Percentiles rank a stretch among this genome's conserved stretches.
Conservation (phyloP, 2,113 vertebrate species). For the Rhea pennata region DNA sequence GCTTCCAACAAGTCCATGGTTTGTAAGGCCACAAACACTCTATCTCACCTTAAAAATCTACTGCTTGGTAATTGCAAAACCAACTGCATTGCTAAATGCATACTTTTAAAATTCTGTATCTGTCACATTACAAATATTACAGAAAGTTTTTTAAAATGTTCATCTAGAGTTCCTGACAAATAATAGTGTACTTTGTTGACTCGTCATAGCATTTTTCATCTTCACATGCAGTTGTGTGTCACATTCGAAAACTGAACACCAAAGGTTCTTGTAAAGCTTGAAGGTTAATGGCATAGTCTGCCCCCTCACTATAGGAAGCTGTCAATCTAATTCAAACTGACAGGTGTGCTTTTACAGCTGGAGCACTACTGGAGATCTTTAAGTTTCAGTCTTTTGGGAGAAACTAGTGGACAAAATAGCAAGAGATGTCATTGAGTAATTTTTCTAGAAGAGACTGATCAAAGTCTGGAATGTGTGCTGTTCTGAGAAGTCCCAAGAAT, state of each 20-base stretch:
- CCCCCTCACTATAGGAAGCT: constrained; percentile 60
- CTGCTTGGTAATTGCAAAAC: background rate
- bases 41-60: background rate
- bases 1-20: background rate
- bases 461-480: constrained; percentile 28
- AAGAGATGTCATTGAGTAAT: constrained; percentile 18
- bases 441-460: constrained; percentile 48
- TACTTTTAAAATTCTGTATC: background rate
- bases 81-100: background rate
- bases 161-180: background rate
- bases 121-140: background rate
- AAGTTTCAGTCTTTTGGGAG: constrained; percentile 28
- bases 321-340: constrained; percentile 66
- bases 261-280: constrained; percentile 42
- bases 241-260: constrained; percentile 40
- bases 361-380: constrained; percentile 3
- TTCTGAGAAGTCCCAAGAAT: constrained; percentile 7
- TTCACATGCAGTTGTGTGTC: background rate
- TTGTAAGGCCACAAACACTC: background rate
- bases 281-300: constrained; percentile 70
- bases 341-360: constrained; percentile 75
- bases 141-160: background rate
- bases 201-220: constrained; percentile 7
- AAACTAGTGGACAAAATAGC: constrained; percentile 50
- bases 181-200: background rate